Percentiles rank a stretch among this genome's conserved stretches.
These are phyloP conservation scores for Listrodromus nycthemerus DNA, from an alignment of 2,888 invertebrate species.

Conservation along the genomic window DNA sequence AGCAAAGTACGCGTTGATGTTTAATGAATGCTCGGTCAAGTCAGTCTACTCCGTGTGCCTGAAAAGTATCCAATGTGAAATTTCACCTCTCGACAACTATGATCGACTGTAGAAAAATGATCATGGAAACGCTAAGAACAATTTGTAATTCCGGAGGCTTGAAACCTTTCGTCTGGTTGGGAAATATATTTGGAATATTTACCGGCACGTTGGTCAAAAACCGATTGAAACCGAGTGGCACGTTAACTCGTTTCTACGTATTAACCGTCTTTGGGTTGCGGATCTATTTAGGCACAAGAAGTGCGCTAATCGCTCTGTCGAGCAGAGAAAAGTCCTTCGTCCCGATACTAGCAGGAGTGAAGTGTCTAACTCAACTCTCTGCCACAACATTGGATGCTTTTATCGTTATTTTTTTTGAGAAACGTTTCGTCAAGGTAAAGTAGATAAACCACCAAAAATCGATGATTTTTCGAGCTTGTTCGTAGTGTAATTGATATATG, in stretches of 20 bases:
- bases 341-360: background rate
- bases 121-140: background rate
- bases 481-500: too few relatives aligned
- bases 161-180: conserved; percentile 26
- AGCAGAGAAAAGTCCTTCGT: background rate
- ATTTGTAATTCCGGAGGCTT: background rate
- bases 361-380: background rate
- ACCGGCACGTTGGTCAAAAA: conserved; percentile 19
- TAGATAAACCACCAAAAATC: background rate
- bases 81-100: background rate
- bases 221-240: conserved; percentile 21
- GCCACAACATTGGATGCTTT: background rate
- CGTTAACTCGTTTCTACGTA: conserved; percentile 4
- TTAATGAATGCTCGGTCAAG: background rate
- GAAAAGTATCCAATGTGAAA: background rate
- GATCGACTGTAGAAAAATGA: background rate
- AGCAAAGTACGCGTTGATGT: background rate
- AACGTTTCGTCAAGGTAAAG: conserved; percentile 30
- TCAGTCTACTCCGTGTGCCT: background rate
- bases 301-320: background rate
- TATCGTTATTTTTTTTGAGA: conserved; percentile 26
- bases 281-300: background rate
- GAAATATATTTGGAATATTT: conserved; percentile 31
- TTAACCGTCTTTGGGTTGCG: conserved; percentile 9
- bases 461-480: too few relatives aligned